A percentile compares a stretch with the other conserved stretches of the same genome.
These are phyloP conservation scores for Cassiopea xamachana DNA, from an alignment of 30 jellyfish, hydroid and myxozoan species.

Conservation along the genomic window DNA sequence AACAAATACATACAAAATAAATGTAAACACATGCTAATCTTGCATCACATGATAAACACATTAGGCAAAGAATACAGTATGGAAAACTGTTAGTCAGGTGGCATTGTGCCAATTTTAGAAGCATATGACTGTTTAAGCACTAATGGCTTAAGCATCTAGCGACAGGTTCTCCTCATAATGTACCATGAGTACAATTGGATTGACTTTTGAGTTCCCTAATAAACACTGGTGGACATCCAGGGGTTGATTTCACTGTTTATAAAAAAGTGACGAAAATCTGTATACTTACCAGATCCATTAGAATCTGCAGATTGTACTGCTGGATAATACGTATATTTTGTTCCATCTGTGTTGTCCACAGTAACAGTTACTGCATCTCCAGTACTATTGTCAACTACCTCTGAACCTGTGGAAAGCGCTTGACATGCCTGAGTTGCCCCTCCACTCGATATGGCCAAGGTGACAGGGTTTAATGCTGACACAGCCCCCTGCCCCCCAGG, in stretches of 20 bases:
- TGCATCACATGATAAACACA: not conserved
- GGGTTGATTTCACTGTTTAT: not conserved
- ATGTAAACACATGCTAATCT: not conserved
- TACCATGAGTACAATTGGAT: not conserved
- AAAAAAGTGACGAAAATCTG: not conserved
- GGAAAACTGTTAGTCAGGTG: not conserved
- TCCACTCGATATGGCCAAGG: slow-evolving; percentile 56
- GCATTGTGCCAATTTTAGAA: not conserved
- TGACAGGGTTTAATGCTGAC: slow-evolving; percentile 29
- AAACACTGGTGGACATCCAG: too few species aligned
- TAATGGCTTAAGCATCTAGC: not conserved
- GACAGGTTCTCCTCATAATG: not conserved
- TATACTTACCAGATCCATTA: slow-evolving; percentile 72
- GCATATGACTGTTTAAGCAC: not conserved
- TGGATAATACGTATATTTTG: slow-evolving; percentile 93
- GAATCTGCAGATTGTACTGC: slow-evolving; percentile 95
- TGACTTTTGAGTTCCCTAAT: too few species aligned
- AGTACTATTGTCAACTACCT: slow-evolving; percentile 47
- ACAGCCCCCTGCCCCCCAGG: slow-evolving; percentile 69
- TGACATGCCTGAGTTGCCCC: slow-evolving; percentile 58
- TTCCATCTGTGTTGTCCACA: slow-evolving; percentile 85
- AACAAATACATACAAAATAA: not conserved
- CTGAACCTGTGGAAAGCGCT: slow-evolving; percentile 33
- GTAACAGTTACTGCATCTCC: slow-evolving; percentile 66
- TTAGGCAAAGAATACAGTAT: not conserved